These are phyloP conservation scores for Daubentonia madagascariensis DNA, from an alignment of 2,113 vertebrate genomes.

Conservation along the genomic window DNA sequence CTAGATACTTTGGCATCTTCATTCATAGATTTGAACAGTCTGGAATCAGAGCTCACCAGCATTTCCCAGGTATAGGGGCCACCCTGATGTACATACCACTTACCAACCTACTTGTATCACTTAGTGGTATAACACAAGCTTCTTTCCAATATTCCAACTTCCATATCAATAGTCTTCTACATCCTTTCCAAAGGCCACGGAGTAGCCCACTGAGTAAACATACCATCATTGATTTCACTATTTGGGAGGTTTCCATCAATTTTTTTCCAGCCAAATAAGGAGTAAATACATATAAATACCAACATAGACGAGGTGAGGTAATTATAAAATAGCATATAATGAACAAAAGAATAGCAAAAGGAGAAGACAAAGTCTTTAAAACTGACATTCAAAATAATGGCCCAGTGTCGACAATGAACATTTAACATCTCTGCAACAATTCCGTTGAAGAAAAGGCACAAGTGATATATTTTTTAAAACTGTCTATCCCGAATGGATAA, in stretches of 20 bases:
- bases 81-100: too few species aligned
- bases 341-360: not conserved
- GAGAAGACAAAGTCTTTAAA: conserved; percentile 1
- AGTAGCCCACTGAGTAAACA: not conserved
- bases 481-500: not conserved
- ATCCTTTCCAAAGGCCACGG: not conserved
- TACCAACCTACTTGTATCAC: not conserved
- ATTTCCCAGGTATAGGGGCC: not conserved
- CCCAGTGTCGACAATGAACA: not conserved
- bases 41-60: not conserved
- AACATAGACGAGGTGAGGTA: not conserved
- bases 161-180: not conserved
- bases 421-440: not conserved
- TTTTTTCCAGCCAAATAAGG: not conserved
- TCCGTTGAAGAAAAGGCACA: not conserved
- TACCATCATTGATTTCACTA: not conserved
- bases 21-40: not conserved
- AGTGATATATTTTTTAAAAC: not conserved
- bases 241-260: not conserved
- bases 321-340: conserved; percentile 19
- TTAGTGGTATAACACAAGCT: not conserved
- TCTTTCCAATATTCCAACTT: not conserved
- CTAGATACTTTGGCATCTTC: not conserved
- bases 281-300: not conserved
- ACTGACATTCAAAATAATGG: not conserved